Conservation (phyloP, 2,888 invertebrate genomes). For the Megamerina dolium region DNA sequence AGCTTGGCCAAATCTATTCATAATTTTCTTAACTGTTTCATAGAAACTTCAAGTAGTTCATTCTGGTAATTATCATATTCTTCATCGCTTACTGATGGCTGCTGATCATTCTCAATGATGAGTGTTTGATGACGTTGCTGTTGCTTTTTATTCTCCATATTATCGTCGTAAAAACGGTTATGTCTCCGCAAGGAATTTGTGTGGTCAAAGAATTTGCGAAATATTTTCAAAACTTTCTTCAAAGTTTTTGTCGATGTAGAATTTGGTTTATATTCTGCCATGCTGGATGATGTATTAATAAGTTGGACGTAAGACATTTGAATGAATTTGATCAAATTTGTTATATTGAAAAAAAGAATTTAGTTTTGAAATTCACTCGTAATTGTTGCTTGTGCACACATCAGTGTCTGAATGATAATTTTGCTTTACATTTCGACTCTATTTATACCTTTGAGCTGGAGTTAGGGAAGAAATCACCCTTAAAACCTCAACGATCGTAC, state of each 20-base stretch:
- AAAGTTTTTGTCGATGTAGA: conserved; percentile 26
- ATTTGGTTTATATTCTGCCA: conserved; percentile 23
- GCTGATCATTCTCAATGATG: too few species aligned
- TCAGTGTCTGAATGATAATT: conserved; percentile 27
- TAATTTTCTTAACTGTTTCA: too few species aligned
- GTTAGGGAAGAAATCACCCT: conserved; percentile 23
- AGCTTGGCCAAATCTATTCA: too few species aligned
- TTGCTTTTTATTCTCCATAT: too few species aligned
- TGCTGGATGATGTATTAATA: too few species aligned
- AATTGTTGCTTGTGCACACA: conserved; percentile 8
- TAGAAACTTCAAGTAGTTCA: conserved; percentile 27
- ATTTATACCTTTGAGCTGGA: conserved; percentile 40
- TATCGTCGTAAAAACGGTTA: too few species aligned
- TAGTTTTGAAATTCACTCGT: too few species aligned
- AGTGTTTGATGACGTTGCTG: too few species aligned
- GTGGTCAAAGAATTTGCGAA: conserved; percentile 30
- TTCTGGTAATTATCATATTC: conserved; percentile 28
- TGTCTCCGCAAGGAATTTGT: too few species aligned
- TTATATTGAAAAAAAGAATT: too few species aligned
- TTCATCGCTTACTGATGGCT: conserved; percentile 26
- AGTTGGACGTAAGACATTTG: too few species aligned
- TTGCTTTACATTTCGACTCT: conserved; percentile 8
- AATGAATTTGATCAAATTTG: too few species aligned
- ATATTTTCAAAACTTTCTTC: conserved; percentile 27
- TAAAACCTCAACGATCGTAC: conserved; percentile 4